These are phyloP conservation scores for Ophioninae sp. DNA, from an alignment of 2,888 invertebrate genomes.

Conservation along the genomic window DNA sequence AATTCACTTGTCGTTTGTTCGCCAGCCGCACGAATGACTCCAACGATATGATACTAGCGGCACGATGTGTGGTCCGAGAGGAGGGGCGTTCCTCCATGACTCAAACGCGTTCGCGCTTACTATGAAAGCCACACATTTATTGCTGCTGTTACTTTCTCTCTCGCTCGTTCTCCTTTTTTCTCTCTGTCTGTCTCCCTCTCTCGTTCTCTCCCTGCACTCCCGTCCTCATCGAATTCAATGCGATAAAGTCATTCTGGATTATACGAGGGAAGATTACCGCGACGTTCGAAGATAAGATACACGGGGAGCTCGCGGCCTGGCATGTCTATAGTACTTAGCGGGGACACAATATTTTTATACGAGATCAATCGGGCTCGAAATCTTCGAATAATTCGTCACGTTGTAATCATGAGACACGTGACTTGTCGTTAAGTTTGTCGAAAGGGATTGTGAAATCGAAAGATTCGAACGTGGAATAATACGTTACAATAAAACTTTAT, in stretches of 20 bases:
- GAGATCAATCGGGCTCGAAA: not conserved
- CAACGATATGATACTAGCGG: constrained; percentile 37
- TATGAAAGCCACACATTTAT: constrained; percentile 25
- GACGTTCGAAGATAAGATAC: constrained; percentile 51
- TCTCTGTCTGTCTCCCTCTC: not conserved
- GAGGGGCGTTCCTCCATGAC: constrained; percentile 44
- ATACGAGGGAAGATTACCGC: constrained; percentile 40
- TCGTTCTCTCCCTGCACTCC: constrained; percentile 12
- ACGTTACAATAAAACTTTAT: not conserved
- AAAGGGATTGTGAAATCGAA: not conserved
- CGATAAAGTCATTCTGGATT: constrained; percentile 55
- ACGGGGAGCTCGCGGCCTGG: constrained; percentile 1
- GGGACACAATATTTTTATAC: constrained; percentile 16
- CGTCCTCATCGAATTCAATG: constrained; percentile 25
- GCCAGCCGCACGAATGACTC: constrained; percentile 42
- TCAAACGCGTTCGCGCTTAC: constrained; percentile 42
- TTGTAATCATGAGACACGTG: not conserved
- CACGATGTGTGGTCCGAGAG: constrained; percentile 24
- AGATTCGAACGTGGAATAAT: not conserved
- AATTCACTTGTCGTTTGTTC: constrained; percentile 35
- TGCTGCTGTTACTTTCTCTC: not conserved
- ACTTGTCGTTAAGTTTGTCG: not conserved
- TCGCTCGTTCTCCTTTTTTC: not conserved
- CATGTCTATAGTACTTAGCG: constrained; percentile 43
- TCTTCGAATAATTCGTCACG: constrained; percentile 12